A percentile compares a stretch with the other conserved stretches of the same genome.
phyloP scores from a whole-genome alignment of 2,113 vertebrate genomes.

The Melanostigma gelatinosum region DNA sequence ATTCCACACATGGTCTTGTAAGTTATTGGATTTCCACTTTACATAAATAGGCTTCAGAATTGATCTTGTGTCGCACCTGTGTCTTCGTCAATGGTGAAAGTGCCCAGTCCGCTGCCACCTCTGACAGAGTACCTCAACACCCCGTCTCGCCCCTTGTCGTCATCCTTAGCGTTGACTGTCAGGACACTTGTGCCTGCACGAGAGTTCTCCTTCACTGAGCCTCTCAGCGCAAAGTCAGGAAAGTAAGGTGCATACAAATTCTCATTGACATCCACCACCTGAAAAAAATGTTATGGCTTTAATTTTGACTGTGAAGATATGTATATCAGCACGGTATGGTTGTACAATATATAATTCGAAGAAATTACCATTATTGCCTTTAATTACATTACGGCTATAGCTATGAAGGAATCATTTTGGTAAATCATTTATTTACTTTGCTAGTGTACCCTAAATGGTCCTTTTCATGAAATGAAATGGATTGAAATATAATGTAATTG shows the following conservation, averaged over 20 bases:
- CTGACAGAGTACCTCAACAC: conserved; percentile 92
- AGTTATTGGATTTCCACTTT: conserved; percentile 66
- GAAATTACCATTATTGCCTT: neutral
- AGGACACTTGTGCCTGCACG: conserved; percentile 92
- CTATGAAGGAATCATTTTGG: neutral
- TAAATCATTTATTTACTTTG: conserved; percentile 1
- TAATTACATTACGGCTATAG: neutral
- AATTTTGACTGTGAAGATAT: neutral
- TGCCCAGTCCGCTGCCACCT: conserved; percentile 92
- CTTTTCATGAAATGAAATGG: neutral
- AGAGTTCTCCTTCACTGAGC: conserved; percentile 94
- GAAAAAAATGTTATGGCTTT: conserved; percentile 29
- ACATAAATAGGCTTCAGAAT: conserved; percentile 64
- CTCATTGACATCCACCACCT: conserved; percentile 95
- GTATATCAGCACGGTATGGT: neutral
- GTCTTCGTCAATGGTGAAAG: conserved; percentile 96
- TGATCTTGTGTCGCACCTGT: conserved; percentile 89
- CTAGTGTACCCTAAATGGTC: neutral
- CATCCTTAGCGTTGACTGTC: conserved; percentile 89
- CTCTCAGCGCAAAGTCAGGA: conserved; percentile 89
- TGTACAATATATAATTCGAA: neutral
- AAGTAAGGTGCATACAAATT: conserved; percentile 95
- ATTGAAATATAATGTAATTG: neutral
- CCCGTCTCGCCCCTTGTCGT: conserved; percentile 92
- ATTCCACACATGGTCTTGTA: conserved; percentile 41